Conservation (phyloP, 53 echinoderm and acorn worm species). For the Holothuria leucospilota region DNA sequence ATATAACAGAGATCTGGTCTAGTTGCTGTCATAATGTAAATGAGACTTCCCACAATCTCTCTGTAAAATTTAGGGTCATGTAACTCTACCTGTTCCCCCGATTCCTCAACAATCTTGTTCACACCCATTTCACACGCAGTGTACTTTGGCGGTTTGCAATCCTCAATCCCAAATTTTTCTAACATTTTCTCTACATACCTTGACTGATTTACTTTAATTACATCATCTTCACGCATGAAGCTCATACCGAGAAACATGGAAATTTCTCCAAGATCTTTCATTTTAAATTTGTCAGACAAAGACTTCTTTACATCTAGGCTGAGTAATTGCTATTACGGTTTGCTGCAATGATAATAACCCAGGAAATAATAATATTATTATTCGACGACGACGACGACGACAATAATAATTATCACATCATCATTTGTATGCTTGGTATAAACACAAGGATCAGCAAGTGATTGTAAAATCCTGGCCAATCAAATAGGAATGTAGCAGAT, state of each 20-base stretch:
- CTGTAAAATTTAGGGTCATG: conserved; percentile 10
- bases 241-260: conserved; percentile 16
- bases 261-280: conserved; percentile 55
- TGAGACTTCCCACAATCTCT: conserved; percentile 15
- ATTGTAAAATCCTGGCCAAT: conserved; percentile 29
- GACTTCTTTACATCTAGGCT: background rate
- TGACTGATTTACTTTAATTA: conserved; percentile 13
- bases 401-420: background rate
- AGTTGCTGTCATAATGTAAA: conserved; percentile 48
- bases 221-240: background rate
- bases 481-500: conserved; percentile 43
- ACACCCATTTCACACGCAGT: background rate
- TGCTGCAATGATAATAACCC: background rate
- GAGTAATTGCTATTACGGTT: background rate
- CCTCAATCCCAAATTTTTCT: background rate
- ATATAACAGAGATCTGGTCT: conserved; percentile 51
- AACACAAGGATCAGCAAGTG: conserved; percentile 19
- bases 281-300: background rate
- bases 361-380: background rate
- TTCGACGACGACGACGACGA: no score
- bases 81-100: background rate
- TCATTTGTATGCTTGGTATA: background rate
- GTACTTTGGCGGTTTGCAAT: background rate
- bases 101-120: conserved; percentile 14
- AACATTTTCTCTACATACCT: conserved; percentile 6